Evolutionary conservation across 2,888 invertebrate species (phyloP).

Genomic region (Drepanosiphum platanoidis): DNA sequence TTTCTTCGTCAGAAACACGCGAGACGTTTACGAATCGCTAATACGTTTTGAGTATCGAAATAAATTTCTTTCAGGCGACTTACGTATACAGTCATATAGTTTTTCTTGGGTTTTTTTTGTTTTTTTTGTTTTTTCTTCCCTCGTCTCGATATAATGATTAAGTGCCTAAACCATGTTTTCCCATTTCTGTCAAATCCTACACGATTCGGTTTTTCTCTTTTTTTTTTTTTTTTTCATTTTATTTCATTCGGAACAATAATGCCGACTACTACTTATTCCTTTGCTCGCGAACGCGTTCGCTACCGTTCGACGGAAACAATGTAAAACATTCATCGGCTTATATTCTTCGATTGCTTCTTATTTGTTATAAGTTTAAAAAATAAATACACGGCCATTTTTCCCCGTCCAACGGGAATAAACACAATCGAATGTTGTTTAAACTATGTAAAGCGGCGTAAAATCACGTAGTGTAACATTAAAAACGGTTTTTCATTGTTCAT

Average conservation of each 20-base stretch:
- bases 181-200: conserved; percentile 43
- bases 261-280: conserved; percentile 43
- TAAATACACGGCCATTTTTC: conserved; percentile 28
- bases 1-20: conserved; percentile 59
- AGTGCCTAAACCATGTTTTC: conserved; percentile 48
- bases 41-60: conserved; percentile 53
- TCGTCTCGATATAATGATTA: conserved; percentile 46
- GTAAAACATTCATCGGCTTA: conserved; percentile 43
- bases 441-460: conserved; percentile 1
- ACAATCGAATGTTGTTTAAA: conserved; percentile 10
- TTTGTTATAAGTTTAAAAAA: conserved; percentile 47
- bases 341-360: conserved; percentile 25
- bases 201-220: neutral
- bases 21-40: conserved; percentile 58
- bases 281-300: neutral
- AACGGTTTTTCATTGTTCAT: neutral
- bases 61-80: conserved; percentile 53
- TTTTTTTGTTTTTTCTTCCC: neutral
- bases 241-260: conserved; percentile 26
- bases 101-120: conserved; percentile 35
- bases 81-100: conserved; percentile 31
- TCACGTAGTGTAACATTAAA: conserved; percentile 17
- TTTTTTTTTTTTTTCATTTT: neutral
- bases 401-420: conserved; percentile 1
- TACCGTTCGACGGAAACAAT: conserved; percentile 36